A percentile compares a stretch with the other conserved stretches of the same genome.
phyloP scores from a whole-genome alignment of 2,113 vertebrate genomes.

The Myxocyprinus asiaticus region DNA sequence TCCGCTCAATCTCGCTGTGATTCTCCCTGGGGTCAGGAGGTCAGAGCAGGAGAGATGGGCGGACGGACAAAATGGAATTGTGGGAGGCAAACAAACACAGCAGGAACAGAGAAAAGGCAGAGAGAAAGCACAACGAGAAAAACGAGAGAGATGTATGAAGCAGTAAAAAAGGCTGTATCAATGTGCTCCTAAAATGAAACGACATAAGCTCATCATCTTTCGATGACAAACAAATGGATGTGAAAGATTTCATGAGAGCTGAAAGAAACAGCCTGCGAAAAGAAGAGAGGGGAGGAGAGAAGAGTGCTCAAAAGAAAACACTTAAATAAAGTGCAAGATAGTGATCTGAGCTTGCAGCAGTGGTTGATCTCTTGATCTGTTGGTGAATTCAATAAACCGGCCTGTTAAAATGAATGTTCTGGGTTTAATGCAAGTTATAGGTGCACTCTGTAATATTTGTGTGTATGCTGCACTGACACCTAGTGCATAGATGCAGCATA shows the following conservation, averaged over 20 bases:
- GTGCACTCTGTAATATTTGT: too few species aligned
- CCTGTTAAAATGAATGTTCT: too few species aligned
- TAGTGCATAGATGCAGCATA: too few species aligned
- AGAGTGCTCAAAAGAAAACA: conserved; percentile 42
- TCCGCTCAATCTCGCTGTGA: conserved; percentile 79
- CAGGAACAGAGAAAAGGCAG: conserved; percentile 13
- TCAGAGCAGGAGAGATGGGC: conserved; percentile 45
- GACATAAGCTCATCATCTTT: conserved; percentile 2
- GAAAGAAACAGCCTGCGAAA: conserved; percentile 51
- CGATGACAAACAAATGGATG: conserved; percentile 17
- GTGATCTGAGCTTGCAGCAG: neutral
- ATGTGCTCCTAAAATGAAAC: conserved; percentile 49
- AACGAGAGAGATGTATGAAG: conserved; percentile 59
- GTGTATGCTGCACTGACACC: too few species aligned
- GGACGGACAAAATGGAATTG: conserved; percentile 40
- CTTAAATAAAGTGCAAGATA: neutral
- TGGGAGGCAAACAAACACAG: conserved; percentile 19
- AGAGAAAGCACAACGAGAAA: conserved; percentile 14
- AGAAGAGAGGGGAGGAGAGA: conserved; percentile 36
- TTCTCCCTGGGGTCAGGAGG: conserved; percentile 67
- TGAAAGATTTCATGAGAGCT: conserved; percentile 55
- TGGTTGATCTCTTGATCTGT: neutral
- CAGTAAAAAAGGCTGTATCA: conserved; percentile 58
- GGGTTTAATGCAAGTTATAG: too few species aligned
- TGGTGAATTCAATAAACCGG: neutral